Evolutionary conservation across 2,797 vertebrate species (phyloP).

Genomic region (Alouatta caraya): DNA sequence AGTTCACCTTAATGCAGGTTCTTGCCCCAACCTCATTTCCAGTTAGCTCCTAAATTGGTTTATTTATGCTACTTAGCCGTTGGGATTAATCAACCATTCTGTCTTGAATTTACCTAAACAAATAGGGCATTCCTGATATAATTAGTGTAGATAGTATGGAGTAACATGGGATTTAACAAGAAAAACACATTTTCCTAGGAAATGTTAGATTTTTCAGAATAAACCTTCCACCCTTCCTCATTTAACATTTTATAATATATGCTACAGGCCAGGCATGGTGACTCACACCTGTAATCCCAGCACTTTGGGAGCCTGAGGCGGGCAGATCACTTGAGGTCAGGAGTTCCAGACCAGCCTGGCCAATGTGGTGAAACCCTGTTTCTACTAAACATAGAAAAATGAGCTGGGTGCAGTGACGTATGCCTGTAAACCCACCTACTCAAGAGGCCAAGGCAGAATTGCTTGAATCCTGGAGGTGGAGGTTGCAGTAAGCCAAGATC

Average conservation of each 20-base stretch:
- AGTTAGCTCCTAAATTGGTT: slow-evolving; percentile 39
- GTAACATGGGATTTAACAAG: background rate
- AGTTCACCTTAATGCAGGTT: slow-evolving; percentile 27
- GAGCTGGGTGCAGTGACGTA: background rate
- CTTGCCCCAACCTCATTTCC: slow-evolving; percentile 23
- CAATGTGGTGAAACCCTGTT: background rate
- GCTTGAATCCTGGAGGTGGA: background rate
- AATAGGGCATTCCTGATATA: slow-evolving; percentile 30
- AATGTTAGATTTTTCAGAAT: background rate
- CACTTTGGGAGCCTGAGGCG: background rate
- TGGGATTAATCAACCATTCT: slow-evolving; percentile 54
- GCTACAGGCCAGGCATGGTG: background rate
- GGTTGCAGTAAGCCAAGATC: too few relatives aligned
- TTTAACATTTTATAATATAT: background rate
- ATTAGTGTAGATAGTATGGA: slow-evolving; percentile 35
- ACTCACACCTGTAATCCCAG: background rate
- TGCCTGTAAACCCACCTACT: background rate
- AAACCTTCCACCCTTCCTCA: background rate
- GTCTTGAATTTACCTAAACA: slow-evolving; percentile 51
- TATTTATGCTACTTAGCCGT: slow-evolving; percentile 29
- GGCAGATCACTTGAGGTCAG: background rate
- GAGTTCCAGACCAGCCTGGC: background rate
- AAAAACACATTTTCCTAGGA: slow-evolving; percentile 15
- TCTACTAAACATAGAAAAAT: background rate
- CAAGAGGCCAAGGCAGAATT: background rate